Base-by-base conservation (phyloP, 1,140 invertebrate genomes). In the Eubasilissa regina region DNA sequence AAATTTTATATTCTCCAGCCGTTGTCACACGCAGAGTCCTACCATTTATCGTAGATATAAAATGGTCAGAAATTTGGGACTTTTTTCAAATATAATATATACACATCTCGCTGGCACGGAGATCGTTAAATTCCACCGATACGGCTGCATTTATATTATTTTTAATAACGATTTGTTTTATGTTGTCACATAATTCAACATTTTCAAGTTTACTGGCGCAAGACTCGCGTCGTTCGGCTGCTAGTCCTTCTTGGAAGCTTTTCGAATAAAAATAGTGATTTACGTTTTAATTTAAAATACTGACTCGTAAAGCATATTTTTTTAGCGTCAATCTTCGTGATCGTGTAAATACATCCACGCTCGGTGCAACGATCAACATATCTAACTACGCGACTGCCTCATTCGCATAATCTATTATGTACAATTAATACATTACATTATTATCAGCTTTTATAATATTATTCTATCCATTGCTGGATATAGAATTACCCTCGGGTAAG, bases 1-100 rank as follows among this genome's bases (percentile, higher is more conserved):
- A 78, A 79, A 78, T 79, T 79, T 72, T 79, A 53, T 79, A 81
- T 58, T 53, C 76, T 47, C 60, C 17, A 56, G 15, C 21, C 64
- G 66, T 70, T 72, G 76, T 72, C 64, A 78, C 64, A 78, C 55
- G 53, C 48, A n/a, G 60, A 77, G 60, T 43, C 47, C 15, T 35
- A 4, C 15, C 45, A 66, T 66, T 35, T 35, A 15, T 45, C 53
- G 6, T 15, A 43, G 25, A 35, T 35, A 35, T n/a, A 43, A 45
- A 66, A 44, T 17, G 62, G 43, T 17, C 43, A 66, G 62, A 66
- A 66, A 66, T 66, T 66, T 17, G n/a, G 15, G 10, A 44, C 3
- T 45, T 56, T 17, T 66, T 66, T 44, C 43, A 43, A 66, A 66
- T 43, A 47, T 45, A 9, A 44, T 66, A 35, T 35, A 35, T 35